Base-by-base conservation (phyloP, 1,140 invertebrate genomes). In the Vanessa tameamea region DNA sequence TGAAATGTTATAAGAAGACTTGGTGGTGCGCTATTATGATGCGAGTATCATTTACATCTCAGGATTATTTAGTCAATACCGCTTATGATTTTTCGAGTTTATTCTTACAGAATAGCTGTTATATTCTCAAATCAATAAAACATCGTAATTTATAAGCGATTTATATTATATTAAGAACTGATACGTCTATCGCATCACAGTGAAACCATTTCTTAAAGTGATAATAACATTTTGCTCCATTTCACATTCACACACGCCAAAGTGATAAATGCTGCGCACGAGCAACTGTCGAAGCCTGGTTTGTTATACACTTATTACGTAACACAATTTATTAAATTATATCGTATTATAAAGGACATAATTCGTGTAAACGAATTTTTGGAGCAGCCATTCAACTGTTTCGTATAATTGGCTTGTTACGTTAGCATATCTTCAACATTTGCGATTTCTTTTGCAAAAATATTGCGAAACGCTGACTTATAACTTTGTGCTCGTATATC, bases 251-350 rank as follows among this genome's bases (percentile, higher is more conserved):
- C 69, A 80, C 68, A 26, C 76, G 72, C 73, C 79, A 76, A 83
- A 68, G 72, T 80, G 82, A 81, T 82, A 85, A 80, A 84, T 79
- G 77, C 75, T 80, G 82, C 67, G 76, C 84, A 80, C 84, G 84
- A 82, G 72, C 76, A 53, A 59, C 57, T 74, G 75, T 71, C 75
- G 77, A 76, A 74, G 69, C 68, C 69, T 72, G 64, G 65, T 50
- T 66, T 76, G 59, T 82, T 61, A 26, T 57, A 31, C 37, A 43
- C 37, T 9, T 61, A n/a, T 61, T 61, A 61, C 57, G 57, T 15
- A 61, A 61, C 31, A 15, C 1, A 37, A 61, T 61, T 31, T 37
- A 61, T 61, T 61, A 37, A 61, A 61, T 61, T 61, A 61, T 61
- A 61, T n/a, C 2, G 31, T 61, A 61, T 61, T 61, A 8, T 61